Evolutionary conservation across 2,888 invertebrate genomes (phyloP).

Genomic region (Loripinus fragilis): DNA sequence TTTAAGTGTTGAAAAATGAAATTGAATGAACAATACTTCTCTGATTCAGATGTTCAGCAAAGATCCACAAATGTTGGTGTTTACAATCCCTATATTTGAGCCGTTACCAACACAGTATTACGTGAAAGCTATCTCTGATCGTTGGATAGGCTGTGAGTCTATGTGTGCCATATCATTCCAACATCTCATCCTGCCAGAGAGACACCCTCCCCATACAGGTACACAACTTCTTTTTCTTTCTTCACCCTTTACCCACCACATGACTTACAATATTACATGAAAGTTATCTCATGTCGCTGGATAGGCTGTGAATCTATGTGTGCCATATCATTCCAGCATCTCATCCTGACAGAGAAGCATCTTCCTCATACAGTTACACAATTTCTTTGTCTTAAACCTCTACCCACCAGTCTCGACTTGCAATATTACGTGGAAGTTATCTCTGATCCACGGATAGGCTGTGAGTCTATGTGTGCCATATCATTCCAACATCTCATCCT

Average conservation of each 20-base stretch:
- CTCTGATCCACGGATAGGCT: slow-evolving; percentile 93
- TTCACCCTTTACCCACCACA: too few species aligned
- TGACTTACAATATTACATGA: slow-evolving; percentile 96
- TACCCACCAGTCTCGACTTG: too few species aligned
- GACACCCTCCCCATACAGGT: slow-evolving; percentile 96
- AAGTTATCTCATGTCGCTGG: slow-evolving; percentile 94
- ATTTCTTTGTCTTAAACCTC: too few species aligned
- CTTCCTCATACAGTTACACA: slow-evolving; percentile 93
- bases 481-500: slow-evolving; percentile 93
- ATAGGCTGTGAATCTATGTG: slow-evolving; percentile 86
- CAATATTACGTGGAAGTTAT: slow-evolving; percentile 95
- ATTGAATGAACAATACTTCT: background rate
- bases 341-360: slow-evolving; percentile 95
- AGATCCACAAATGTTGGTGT: slow-evolving; percentile 93
- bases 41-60: slow-evolving; percentile 87
- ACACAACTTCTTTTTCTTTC: slow-evolving; percentile 39
- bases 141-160: slow-evolving; percentile 88
- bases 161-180: slow-evolving; percentile 87
- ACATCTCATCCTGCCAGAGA: slow-evolving; percentile 94
- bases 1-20: too few species aligned
- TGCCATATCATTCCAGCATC: slow-evolving; percentile 89
- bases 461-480: slow-evolving; percentile 84
- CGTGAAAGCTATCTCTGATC: slow-evolving; percentile 93
- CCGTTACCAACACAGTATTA: slow-evolving; percentile 96
- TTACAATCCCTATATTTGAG: slow-evolving; percentile 96